Conservation (phyloP, 2,797 vertebrate genomes). For the Trichosurus vulpecula region DNA sequence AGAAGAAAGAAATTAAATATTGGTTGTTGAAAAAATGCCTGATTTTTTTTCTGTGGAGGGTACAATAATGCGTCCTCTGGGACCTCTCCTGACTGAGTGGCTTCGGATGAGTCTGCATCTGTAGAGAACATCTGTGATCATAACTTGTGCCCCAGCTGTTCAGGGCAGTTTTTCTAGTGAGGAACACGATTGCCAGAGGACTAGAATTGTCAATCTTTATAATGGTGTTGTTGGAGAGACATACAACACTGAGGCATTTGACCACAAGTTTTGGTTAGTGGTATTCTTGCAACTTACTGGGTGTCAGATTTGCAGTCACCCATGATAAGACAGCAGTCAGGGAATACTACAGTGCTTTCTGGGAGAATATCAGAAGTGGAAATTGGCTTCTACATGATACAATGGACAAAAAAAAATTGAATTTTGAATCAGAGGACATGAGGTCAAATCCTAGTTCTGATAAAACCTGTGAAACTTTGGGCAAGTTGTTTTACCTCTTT, state of each 20-base stretch:
- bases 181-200: neutral
- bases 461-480: neutral
- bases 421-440: neutral
- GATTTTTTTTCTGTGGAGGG: neutral
- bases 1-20: slow-evolving; percentile 68
- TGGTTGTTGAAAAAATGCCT: slow-evolving; percentile 6
- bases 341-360: neutral
- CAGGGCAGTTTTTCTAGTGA: neutral
- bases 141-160: neutral
- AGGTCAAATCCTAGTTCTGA: neutral
- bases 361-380: neutral
- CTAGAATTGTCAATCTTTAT: neutral
- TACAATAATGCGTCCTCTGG: neutral
- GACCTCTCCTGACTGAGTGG: neutral
- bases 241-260: neutral
- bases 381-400: neutral
- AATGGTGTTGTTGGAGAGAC: neutral
- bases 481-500: neutral
- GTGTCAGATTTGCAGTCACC: neutral
- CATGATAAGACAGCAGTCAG: neutral
- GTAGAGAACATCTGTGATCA: neutral
- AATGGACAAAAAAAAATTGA: neutral
- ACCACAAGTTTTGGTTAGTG: neutral
- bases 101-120: neutral
- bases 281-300: neutral